Evolutionary conservation across 2,113 vertebrate species (phyloP), one percentile per base, ranked within the genome.

Genomic region (Corapipo altera): DNA sequence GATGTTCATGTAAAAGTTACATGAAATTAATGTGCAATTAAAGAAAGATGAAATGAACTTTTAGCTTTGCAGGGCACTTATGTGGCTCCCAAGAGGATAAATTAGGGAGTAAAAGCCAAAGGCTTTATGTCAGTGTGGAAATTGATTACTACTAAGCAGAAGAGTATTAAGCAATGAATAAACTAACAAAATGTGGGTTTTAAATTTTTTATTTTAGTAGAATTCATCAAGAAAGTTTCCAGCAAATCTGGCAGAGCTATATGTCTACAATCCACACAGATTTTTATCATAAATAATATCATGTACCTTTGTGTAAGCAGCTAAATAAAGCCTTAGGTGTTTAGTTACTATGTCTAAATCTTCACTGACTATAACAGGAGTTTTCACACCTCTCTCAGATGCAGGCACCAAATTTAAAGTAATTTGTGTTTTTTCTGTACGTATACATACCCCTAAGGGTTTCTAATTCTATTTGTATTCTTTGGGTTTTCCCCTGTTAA

Each of bases 11-110:
- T 77, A 57, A 86, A 94, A 96, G 76, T 94, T 93, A 96, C 71
- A 48, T 61, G 46, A 89, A 97, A 93, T 94, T 97, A 92, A 94
- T 51, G 1, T 87, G n/a, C 67, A 96, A 90, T 93, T 95, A 91
- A 92, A 73, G 85, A 81, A 49, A 51, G 91, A 94, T 93, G 62
- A 93, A 95, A 96, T 55, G 6, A 55, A 89, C 75, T 88, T 83
- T 70, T 61, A 83, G 21, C 75, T 85, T 95, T 85, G 33, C 37
- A 83, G 86, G 33, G 54, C 76, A 85, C 23, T 93, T 87, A 39
- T 30, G 13, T 71, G 32, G 28, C 32, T 95, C 48, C 80, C 61
- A 85, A 81, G 58, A 65, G 58, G 66, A 90, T 65, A 94, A 96
- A 95, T 86, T 81, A 91, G 59, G 33, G 13, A 87, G 32, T 55